phyloP scores from a whole-genome alignment of 2,888 invertebrate genomes.

The Oscheius sp. region DNA sequence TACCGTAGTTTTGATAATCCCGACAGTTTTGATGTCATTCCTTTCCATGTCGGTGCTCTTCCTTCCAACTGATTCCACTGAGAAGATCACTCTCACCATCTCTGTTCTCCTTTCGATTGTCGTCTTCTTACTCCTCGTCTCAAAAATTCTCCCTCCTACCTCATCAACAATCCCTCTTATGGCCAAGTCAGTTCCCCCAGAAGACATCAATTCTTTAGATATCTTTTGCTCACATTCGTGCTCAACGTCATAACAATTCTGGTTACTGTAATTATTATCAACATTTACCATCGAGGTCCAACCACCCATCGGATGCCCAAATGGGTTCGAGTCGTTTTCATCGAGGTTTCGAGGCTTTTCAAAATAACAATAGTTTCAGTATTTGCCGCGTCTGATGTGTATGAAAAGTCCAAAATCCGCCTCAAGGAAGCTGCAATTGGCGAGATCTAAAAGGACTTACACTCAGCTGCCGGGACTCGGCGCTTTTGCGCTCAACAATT shows the following conservation, averaged over 20 bases:
- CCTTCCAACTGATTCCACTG: constrained; percentile 89
- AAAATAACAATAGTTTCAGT: constrained; percentile 34
- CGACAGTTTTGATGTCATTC: constrained; percentile 97
- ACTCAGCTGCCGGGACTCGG: constrained; percentile 59
- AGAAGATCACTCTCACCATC: constrained; percentile 86
- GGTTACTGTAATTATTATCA: constrained; percentile 93
- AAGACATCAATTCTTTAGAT: constrained; percentile 73
- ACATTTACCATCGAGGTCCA: constrained; percentile 98
- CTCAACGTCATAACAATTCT: constrained; percentile 99
- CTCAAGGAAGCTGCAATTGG: constrained; percentile 3
- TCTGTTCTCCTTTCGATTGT: constrained; percentile 98
- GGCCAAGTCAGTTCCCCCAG: constrained; percentile 82
- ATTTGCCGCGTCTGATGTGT: constrained; percentile 76
- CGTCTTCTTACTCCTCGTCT: constrained; percentile 96
- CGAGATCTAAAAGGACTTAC: constrained; percentile 29
- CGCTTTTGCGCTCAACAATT: constrained; percentile 56
- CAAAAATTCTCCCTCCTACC: constrained; percentile 97
- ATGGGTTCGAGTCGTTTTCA: constrained; percentile 92
- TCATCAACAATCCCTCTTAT: constrained; percentile 96
- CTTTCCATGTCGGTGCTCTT: constrained; percentile 90
- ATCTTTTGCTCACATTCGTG: constrained; percentile 97
- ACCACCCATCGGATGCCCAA: constrained; percentile 97
- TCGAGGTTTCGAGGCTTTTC: constrained; percentile 81
- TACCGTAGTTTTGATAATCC: constrained; percentile 97
- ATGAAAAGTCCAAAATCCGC: constrained; percentile 85